A percentile compares a stretch with the other conserved stretches of the same genome.
Conservation (phyloP, 2,113 vertebrate genomes). For the Opisthocomus hoazin region DNA sequence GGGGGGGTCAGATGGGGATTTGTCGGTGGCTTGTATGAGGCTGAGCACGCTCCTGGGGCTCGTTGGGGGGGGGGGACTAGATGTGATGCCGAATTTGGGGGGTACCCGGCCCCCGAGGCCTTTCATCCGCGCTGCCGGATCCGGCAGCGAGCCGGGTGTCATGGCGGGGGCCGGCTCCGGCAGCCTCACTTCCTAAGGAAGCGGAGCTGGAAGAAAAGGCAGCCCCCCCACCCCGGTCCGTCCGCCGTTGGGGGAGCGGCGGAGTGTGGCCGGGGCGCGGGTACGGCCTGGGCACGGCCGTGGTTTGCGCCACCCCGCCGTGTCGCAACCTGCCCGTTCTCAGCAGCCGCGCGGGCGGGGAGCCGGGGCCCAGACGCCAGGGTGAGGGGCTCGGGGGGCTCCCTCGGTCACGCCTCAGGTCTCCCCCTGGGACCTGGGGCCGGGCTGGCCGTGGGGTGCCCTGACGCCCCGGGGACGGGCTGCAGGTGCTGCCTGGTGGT, state of each 20-base stretch:
- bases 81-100: background rate
- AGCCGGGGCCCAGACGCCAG: fast-evolving
- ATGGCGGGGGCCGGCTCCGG: background rate
- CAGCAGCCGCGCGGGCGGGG: background rate
- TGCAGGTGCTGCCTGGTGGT: background rate
- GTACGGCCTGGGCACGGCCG: background rate
- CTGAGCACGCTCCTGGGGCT: background rate
- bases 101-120: background rate
- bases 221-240: background rate
- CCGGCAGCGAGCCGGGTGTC: background rate
- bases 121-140: fast-evolving
- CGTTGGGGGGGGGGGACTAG: fast-evolving
- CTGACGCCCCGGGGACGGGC: background rate
- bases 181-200: background rate
- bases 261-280: fast-evolving
- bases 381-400: background rate
- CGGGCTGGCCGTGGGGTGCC: background rate
- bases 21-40: fast-evolving
- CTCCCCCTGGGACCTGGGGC: no score
- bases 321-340: background rate
- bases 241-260: background rate
- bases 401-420: background rate
- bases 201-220: background rate
- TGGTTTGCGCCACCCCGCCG: background rate
- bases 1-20: background rate